Evolutionary conservation across 2,797 vertebrate genomes (phyloP).

Genomic region (Neosalanx taihuensis): DNA sequence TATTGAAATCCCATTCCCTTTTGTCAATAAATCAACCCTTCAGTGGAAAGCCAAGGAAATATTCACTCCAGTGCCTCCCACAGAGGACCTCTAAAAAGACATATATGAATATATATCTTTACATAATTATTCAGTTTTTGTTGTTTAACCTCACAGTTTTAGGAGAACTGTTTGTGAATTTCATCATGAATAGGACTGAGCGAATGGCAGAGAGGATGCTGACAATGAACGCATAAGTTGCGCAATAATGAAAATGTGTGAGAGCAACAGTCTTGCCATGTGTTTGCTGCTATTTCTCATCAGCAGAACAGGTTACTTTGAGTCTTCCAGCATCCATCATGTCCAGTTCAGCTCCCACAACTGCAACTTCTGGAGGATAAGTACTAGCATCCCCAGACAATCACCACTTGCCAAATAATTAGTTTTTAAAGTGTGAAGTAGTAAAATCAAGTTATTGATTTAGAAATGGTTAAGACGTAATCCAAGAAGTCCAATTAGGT

Average conservation of each 20-base stretch:
- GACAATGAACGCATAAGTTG: slow-evolving; percentile 47
- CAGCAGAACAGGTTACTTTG: slow-evolving; percentile 49
- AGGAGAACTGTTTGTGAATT: slow-evolving; percentile 40
- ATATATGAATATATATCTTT: too few relatives aligned
- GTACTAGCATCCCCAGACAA: slow-evolving; percentile 20
- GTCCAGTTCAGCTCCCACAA: slow-evolving; percentile 39
- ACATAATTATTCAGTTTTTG: not conserved
- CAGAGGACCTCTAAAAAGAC: too few relatives aligned
- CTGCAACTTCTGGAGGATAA: slow-evolving; percentile 29
- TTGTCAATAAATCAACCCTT: slow-evolving; percentile 9
- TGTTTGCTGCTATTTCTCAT: slow-evolving; percentile 60
- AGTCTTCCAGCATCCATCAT: slow-evolving; percentile 33
- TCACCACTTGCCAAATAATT: too few relatives aligned
- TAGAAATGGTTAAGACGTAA: too few relatives aligned
- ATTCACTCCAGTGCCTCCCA: not conserved
- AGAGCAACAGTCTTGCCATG: slow-evolving; percentile 46
- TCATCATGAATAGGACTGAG: slow-evolving; percentile 40
- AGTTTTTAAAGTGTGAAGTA: not conserved
- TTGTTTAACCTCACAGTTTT: slow-evolving; percentile 26
- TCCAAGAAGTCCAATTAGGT: too few relatives aligned
- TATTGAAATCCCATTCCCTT: not conserved
- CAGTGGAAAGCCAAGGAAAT: not conserved
- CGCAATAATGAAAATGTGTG: slow-evolving; percentile 30
- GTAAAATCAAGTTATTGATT: too few relatives aligned
- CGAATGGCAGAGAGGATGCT: slow-evolving; percentile 47